Conservation (phyloP, 2,888 invertebrate species). For the Philereme transversata region DNA sequence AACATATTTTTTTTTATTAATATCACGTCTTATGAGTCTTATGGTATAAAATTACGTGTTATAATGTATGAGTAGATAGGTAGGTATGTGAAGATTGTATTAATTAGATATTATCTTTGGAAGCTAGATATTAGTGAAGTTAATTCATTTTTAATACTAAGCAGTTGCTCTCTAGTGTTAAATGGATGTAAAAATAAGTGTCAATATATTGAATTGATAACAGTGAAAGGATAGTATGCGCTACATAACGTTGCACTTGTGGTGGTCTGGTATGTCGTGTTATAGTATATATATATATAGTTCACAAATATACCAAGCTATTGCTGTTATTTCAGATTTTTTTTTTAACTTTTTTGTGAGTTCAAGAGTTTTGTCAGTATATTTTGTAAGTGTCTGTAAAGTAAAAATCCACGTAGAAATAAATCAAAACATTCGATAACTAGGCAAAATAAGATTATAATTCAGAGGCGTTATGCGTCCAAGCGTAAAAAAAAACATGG, state of each 20-base stretch:
- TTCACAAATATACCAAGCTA: no score
- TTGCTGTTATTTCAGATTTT: no score
- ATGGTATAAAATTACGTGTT: conserved; percentile 5
- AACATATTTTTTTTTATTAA: background rate
- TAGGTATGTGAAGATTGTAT: conserved; percentile 27
- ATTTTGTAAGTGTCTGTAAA: no score
- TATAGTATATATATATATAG: no score
- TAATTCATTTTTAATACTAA: conserved; percentile 14
- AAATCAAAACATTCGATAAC: no score
- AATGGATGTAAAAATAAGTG: conserved; percentile 21
- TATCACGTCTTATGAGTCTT: conserved; percentile 5
- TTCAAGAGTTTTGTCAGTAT: no score
- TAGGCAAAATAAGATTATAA: no score
- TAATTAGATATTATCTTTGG: conserved; percentile 21
- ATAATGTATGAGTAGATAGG: conserved; percentile 22
- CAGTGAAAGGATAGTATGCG: conserved; percentile 5
- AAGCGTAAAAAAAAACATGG: no score
- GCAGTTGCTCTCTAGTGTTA: conserved; percentile 30
- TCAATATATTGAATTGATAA: conserved; percentile 21
- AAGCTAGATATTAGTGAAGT: conserved; percentile 21
- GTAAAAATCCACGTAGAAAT: no score
- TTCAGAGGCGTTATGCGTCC: no score
- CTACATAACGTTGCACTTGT: conserved; percentile 5
- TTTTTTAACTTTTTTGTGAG: no score
- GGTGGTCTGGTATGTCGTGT: background rate